Conservation (phyloP, 2,888 invertebrate species). For the Adelognathus sp. region DNA sequence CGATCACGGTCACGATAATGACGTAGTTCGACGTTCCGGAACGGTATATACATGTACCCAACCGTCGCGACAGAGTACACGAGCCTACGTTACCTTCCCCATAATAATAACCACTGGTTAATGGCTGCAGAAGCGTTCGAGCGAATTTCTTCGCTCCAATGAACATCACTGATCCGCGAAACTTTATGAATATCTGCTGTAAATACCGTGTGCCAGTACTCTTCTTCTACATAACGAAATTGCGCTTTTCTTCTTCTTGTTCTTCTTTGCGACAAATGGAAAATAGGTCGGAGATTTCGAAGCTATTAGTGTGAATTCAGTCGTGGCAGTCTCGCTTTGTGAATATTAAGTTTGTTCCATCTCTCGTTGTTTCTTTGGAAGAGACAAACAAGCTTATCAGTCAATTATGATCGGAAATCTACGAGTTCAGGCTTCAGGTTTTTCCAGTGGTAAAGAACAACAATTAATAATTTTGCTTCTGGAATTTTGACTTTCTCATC, state of each 20-base stretch:
- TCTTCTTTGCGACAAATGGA: neutral
- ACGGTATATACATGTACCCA: slow-evolving; percentile 22
- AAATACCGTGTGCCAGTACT: neutral
- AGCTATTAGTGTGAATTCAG: neutral
- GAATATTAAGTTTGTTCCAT: neutral
- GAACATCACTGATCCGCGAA: slow-evolving; percentile 21
- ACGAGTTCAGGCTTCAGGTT: too few species aligned
- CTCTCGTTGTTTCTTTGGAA: too few species aligned
- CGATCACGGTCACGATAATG: slow-evolving; percentile 25
- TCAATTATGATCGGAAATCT: too few species aligned
- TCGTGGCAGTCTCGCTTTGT: neutral
- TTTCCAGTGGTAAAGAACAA: too few species aligned
- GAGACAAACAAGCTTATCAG: too few species aligned
- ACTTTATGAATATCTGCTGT: slow-evolving; percentile 16
- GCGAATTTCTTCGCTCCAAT: slow-evolving; percentile 22
- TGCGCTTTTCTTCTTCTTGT: neutral
- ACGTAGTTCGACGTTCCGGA: slow-evolving; percentile 18
- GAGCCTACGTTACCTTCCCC: slow-evolving; percentile 1
- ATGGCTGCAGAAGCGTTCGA: slow-evolving; percentile 19
- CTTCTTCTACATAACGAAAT: slow-evolving; percentile 13
- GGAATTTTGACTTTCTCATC: too few species aligned
- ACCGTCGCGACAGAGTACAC: neutral
- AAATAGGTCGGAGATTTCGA: neutral
- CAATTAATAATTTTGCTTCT: too few species aligned
- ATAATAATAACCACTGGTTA: slow-evolving; percentile 1